Base-by-base conservation (phyloP, 2,797 vertebrate genomes). In the Gephyroberyx darwinii region DNA sequence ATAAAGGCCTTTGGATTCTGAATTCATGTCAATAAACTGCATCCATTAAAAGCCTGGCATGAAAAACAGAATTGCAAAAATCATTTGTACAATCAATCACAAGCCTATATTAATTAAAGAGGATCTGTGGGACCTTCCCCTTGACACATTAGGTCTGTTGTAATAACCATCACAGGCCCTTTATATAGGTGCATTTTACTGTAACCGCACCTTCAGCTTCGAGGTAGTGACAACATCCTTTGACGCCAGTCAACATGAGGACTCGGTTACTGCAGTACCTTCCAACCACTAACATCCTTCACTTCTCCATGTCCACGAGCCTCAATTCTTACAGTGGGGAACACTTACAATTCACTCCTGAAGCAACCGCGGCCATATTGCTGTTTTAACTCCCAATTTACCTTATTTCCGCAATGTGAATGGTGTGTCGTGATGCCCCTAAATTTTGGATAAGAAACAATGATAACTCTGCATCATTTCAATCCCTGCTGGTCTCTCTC, bases 191-290 rank as follows among this genome's bases (percentile, higher is more conserved):
- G 75, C 70, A 47, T 84, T 74, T 60, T 22, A 74, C 69, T 47
- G 79, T 86, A 88, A 89, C 92, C 91, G 91, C 91, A 89, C 91
- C 90, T 91, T 86, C 70, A 76, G 81, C 78, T 75, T 13, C 53
- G 80, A 82, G 88, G 85, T 89, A 84, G 91, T 91, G 91, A 94
- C 90, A 91, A 82, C 92, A 92, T 92, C 88, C 84, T 90, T 82
- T 88, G 85, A 89, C 75, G 82, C 74, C 82, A 89, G 83, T 87
- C 85, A 81, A 85, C 88, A 87, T 71, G 78, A 82, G 87, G 86
- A 88, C 82, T 85, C 54, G 77, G 71, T 58, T 85, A 70, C 89
- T 86, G 92, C 90, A 87, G 92, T 87, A 58, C 78, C 84, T 82
- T 77, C 77, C 74, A 64, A 64, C 78, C 77, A 71, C 85, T 83